A percentile compares a stretch with the other conserved stretches of the same genome.
phyloP scores from a whole-genome alignment of 2,113 vertebrate genomes.

The Mastomys coucha region DNA sequence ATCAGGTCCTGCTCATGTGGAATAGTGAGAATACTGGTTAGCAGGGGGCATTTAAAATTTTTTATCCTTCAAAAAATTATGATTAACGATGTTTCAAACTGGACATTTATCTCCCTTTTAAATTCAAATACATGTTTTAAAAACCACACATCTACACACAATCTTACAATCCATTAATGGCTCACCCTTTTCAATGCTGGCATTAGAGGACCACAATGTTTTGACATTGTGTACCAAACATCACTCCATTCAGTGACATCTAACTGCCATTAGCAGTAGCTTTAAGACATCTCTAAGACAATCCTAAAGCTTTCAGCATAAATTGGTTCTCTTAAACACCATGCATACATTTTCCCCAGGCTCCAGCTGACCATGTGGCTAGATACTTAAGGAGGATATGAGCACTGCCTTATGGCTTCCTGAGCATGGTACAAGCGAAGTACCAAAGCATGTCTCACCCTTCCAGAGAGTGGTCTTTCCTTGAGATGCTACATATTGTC shows the following conservation, averaged over 20 bases:
- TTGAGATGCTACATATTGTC: slow-evolving; percentile 16
- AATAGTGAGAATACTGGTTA: neutral
- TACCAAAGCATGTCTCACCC: neutral
- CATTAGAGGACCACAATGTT: slow-evolving; percentile 11
- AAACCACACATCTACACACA: slow-evolving; percentile 39
- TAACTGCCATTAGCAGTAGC: slow-evolving; percentile 56
- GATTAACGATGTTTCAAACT: slow-evolving; percentile 44
- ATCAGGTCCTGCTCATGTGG: neutral
- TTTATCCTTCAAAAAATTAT: neutral
- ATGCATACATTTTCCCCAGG: slow-evolving; percentile 7
- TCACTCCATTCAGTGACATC: slow-evolving; percentile 21
- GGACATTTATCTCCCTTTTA: neutral
- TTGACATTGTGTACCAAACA: neutral
- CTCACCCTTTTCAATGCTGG: neutral
- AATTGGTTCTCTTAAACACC: slow-evolving; percentile 8
- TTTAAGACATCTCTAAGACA: slow-evolving; percentile 51
- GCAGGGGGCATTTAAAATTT: neutral
- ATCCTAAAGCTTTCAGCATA: slow-evolving; percentile 62
- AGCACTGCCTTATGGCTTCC: slow-evolving; percentile 2
- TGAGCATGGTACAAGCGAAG: slow-evolving; percentile 8
- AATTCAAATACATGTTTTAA: slow-evolving; percentile 35
- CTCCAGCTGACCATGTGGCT: neutral
- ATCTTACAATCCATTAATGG: slow-evolving; percentile 26
- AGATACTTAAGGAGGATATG: neutral
- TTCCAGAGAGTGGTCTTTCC: neutral